Evolutionary conservation across 1,140 invertebrate genomes (phyloP).

Genomic region (Ips typographus): DNA sequence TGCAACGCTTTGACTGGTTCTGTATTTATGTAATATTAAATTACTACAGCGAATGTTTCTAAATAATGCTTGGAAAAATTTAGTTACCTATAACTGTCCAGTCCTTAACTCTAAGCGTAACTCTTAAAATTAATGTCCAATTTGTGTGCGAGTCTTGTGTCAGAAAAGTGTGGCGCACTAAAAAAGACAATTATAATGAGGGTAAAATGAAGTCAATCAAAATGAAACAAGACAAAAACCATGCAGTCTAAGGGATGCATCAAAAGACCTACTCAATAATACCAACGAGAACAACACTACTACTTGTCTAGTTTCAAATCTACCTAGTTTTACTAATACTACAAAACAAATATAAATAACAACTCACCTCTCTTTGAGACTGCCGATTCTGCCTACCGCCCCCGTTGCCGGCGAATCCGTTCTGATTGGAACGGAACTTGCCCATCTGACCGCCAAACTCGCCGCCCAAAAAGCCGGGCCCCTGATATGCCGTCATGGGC

Average conservation of each 20-base stretch:
- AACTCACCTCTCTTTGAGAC: slow-evolving; percentile 46
- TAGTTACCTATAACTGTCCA: slow-evolving; percentile 24
- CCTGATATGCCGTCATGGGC: slow-evolving; percentile 9
- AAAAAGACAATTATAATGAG: slow-evolving; percentile 20
- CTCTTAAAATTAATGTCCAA: slow-evolving; percentile 26
- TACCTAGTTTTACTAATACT: background rate
- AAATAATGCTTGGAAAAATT: background rate
- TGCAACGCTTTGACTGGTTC: no score
- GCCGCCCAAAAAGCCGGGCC: slow-evolving; percentile 22
- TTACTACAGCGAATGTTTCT: no score
- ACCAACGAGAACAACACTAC: background rate
- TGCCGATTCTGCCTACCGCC: slow-evolving; percentile 40
- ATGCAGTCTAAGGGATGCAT: background rate
- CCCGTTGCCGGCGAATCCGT: slow-evolving; percentile 33
- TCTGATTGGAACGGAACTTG: slow-evolving; percentile 44
- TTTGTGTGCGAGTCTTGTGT: slow-evolving; percentile 21
- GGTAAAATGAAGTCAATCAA: slow-evolving; percentile 15
- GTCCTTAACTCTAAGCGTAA: slow-evolving; percentile 22
- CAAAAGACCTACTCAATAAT: background rate
- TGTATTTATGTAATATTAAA: background rate
- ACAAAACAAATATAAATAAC: background rate
- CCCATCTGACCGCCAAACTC: slow-evolving; percentile 30
- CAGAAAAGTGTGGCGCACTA: slow-evolving; percentile 30
- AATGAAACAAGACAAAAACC: slow-evolving; percentile 11
- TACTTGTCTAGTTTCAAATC: background rate